Percentiles rank a stretch among this genome's conserved stretches.
phyloP scores from a whole-genome alignment of 2,888 invertebrate species.

The Geotrupes spiniger region DNA sequence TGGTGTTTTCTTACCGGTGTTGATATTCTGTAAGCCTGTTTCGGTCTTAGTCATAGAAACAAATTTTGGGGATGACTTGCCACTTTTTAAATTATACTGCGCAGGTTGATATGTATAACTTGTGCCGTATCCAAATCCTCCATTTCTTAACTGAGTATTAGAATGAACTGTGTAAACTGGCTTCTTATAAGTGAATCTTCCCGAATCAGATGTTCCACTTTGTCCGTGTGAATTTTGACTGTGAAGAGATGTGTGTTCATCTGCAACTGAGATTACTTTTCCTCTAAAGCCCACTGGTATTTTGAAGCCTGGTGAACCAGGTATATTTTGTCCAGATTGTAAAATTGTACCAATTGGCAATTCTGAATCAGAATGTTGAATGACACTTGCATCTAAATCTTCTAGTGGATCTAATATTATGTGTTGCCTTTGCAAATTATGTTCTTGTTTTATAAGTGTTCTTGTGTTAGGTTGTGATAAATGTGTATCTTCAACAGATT shows the following conservation, averaged over 20 bases:
- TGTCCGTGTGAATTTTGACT: conserved; percentile 68
- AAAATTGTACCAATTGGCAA: conserved; percentile 59
- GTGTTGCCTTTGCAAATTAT: conserved; percentile 61
- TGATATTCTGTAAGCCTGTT: conserved; percentile 60
- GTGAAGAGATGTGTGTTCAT: conserved; percentile 57
- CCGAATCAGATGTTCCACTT: conserved; percentile 53
- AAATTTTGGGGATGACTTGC: conserved; percentile 62
- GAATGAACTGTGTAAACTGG: conserved; percentile 44
- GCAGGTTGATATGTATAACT: conserved; percentile 45
- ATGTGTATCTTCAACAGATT: conserved; percentile 57
- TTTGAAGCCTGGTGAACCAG: conserved; percentile 64
- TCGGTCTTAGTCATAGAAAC: conserved; percentile 79
- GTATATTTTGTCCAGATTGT: conserved; percentile 64
- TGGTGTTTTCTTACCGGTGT: conserved; percentile 68
- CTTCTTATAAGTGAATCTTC: conserved; percentile 41
- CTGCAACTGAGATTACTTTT: conserved; percentile 61
- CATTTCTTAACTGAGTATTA: conserved; percentile 39
- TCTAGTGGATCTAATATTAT: conserved; percentile 60
- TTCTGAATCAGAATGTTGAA: conserved; percentile 53
- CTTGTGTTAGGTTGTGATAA: conserved; percentile 27
- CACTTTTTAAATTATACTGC: conserved; percentile 42
- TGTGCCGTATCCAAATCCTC: conserved; percentile 41
- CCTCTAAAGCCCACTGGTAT: conserved; percentile 69
- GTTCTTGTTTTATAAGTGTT: conserved; percentile 52
- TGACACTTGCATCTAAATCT: conserved; percentile 55